Base-by-base conservation (phyloP, 92 coral and sea anemone genomes). In the Phenganax subtilis region DNA sequence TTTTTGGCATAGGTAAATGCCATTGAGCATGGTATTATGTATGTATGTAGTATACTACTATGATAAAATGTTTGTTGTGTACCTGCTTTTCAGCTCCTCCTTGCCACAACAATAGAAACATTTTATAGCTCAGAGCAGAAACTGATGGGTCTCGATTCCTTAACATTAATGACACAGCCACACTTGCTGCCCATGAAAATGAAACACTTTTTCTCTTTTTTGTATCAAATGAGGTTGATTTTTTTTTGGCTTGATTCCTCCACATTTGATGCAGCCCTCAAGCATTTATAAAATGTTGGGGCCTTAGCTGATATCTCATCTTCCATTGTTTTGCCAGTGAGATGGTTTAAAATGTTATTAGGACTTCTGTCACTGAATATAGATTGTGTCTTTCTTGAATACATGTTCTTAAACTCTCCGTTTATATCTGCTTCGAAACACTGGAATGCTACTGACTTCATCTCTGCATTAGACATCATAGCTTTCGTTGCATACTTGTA, bases 281-380 rank as follows among this genome's bases (percentile, higher is more conserved):
- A 61, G 25, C 67, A 61, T 14, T 3, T 61, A 61, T 61, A 61
- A 61, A 61, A 61, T 61, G 67, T 61, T 61, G 67, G 67, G 67
- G 67, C 67, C 25, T 61, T 61, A 61, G 67, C 67, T 61, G 67
- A 61, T 61, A 61, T 61, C 67, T 61, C 67, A 14, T 61, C 67
- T 61, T 61, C 67, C 67, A 61, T 61, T 61, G 27, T 17, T 61
- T 61, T 14, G 17, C 15, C 67, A 15, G 67, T 61, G 67, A 61
- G 67, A 17, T 70, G 52, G 75, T 37, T 37, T 37, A 37, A 37
- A 37, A 37, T 37, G 47, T 37, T 37, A 1, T 37, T 1, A 4
- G 47, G 47, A 37, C 47, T 37, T 37, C 47, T 37, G 47, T 37
- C 47, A 4, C 47, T 37, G 47, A 37, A 37, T 37, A 37, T 37